Evolutionary conservation across 1,140 invertebrate genomes (phyloP), one percentile per base, ranked within the genome.

Genomic region (Psilanteris sp.): DNA sequence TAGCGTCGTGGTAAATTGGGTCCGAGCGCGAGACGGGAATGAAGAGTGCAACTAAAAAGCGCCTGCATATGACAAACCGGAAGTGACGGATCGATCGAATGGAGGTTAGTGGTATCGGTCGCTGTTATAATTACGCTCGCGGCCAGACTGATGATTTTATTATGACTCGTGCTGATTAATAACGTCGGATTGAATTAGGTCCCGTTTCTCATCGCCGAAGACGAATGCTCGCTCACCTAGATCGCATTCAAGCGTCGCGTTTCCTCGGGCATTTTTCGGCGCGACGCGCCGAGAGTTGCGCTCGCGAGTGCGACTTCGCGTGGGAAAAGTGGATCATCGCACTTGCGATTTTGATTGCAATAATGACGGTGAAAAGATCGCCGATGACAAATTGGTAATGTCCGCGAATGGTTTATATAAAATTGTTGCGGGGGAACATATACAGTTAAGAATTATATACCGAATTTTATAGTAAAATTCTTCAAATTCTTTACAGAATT

Each of bases 121-220:
- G 43, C 36, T 67, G 66, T 67, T 77, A 71, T 77, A 72, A 72
- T 72, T 72, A 67, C 55, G 34, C 41, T 67, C 34, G 46, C 55
- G 61, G 52, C 43, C 26, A 39, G 64, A 76, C 64, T 77, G 66
- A 77, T 46, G 73, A 77, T 77, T 77, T 77, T 71, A 66, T 70
- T 77, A 66, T 77, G 66, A 67, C 66, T 61, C 48, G 74, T 61
- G 39, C 52, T 55, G 73, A 67, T 77, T 70, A 77, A 77, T 77
- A 57, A 68, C 44, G 52, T 15, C 8, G 50, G 18, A 52, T 55
- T 64, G 46, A 61, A 67, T 54, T 57, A 13, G 44, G 55, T 66
- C 50, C 31, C 62, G 46, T 62, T 61, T 29, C 61, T 62, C 71
- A 54, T 34, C 18, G 52, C 7, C 29, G 18, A 44, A 29, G 52